These are phyloP conservation scores for Agrypnus murinus DNA, from an alignment of 2,888 invertebrate species.

Conservation along the genomic window DNA sequence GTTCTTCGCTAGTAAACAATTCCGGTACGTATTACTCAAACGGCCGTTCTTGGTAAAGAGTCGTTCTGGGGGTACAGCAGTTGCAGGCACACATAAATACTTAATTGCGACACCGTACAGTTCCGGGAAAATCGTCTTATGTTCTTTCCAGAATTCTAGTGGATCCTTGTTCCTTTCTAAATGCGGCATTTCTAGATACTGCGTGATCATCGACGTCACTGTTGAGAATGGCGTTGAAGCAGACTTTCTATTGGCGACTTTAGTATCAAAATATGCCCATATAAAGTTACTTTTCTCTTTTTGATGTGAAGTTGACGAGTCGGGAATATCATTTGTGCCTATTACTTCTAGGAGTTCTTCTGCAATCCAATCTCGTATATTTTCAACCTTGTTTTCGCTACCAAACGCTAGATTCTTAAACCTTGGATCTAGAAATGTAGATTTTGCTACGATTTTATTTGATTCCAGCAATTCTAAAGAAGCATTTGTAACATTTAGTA, in stretches of 20 bases:
- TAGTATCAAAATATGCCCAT: neutral
- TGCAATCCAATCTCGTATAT: too few species aligned
- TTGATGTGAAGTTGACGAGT: neutral
- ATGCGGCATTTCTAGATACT: constrained; percentile 1
- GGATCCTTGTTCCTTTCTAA: neutral
- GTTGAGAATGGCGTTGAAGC: neutral
- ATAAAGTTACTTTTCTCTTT: neutral
- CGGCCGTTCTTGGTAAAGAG: neutral
- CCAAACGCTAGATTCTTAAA: constrained; percentile 53
- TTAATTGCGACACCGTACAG: neutral
- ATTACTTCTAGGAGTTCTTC: neutral
- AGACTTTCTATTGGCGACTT: neutral
- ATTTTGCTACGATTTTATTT: constrained; percentile 53
- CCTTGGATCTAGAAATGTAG: constrained; percentile 56
- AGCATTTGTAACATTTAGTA: neutral
- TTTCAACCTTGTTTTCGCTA: neutral
- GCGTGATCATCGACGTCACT: neutral
- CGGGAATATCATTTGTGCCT: neutral
- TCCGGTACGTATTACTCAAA: neutral
- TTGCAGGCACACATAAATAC: constrained; percentile 6
- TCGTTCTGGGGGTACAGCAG: constrained; percentile 1
- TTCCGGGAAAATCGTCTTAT: neutral
- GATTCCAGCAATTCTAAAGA: neutral
- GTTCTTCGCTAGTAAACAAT: neutral
- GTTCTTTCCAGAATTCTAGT: neutral